Evolutionary conservation across 1,140 invertebrate species (phyloP).

Genomic region (Drosophila pseudoananassae): DNA sequence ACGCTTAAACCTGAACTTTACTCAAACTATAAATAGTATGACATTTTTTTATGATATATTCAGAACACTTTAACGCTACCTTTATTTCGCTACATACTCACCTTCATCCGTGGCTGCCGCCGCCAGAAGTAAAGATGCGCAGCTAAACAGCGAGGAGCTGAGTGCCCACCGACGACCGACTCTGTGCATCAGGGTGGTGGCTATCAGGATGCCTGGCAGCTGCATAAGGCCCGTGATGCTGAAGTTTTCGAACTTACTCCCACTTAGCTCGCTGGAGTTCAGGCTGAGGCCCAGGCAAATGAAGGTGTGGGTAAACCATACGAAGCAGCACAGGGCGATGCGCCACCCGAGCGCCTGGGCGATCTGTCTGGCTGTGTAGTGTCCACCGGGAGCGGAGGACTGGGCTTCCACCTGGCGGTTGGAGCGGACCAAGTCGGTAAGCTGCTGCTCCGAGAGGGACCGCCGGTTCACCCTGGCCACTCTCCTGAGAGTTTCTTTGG

Average conservation of each 20-base stretch:
- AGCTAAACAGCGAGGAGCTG: conserved; percentile 81
- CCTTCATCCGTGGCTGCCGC: conserved; percentile 43
- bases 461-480: conserved; percentile 89
- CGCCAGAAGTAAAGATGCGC: conserved; percentile 84
- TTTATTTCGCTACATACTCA: conserved; percentile 1
- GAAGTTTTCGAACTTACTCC: conserved; percentile 89
- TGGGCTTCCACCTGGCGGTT: conserved; percentile 66
- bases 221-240: conserved; percentile 88
- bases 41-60: too few relatives aligned
- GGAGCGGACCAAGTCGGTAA: conserved; percentile 80
- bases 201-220: conserved; percentile 88
- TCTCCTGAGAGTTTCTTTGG: conserved; percentile 86
- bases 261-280: conserved; percentile 89
- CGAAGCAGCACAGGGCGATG: conserved; percentile 87
- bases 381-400: conserved; percentile 67
- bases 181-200: conserved; percentile 87
- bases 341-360: conserved; percentile 84
- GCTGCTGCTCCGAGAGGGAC: conserved; percentile 85
- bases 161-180: conserved; percentile 86
- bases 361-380: conserved; percentile 84
- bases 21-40: neutral
- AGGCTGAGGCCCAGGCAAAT: conserved; percentile 92
- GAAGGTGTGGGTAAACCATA: conserved; percentile 88
- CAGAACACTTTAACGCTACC: too few relatives aligned
- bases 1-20: too few relatives aligned